phyloP scores from a whole-genome alignment of 2,888 invertebrate genomes.

The Ophioninae sp. region DNA sequence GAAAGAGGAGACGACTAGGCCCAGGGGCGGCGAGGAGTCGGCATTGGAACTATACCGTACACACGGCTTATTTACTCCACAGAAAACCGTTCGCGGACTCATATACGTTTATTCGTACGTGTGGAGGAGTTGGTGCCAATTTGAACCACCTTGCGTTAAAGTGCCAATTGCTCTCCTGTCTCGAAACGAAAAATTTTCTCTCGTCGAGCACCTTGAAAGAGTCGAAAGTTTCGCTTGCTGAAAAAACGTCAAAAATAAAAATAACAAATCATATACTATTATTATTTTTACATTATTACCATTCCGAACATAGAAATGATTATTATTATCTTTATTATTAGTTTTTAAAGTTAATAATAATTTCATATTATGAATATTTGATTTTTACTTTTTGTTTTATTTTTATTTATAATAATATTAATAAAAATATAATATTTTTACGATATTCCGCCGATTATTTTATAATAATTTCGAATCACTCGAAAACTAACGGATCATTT shows the following conservation, averaged over 20 bases:
- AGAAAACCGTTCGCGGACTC: slow-evolving; percentile 20
- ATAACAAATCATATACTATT: too few relatives aligned
- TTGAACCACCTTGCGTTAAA: not conserved
- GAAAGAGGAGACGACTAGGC: slow-evolving; percentile 46
- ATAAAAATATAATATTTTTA: too few relatives aligned
- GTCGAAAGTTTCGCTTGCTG: too few relatives aligned
- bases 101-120: not conserved
- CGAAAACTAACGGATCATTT: not conserved
- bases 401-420: too few relatives aligned
- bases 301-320: too few relatives aligned
- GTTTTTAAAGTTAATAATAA: too few relatives aligned
- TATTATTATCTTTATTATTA: too few relatives aligned
- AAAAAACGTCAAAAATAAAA: too few relatives aligned
- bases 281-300: too few relatives aligned
- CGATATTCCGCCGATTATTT: not conserved
- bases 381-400: too few relatives aligned
- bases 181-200: not conserved
- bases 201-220: not conserved
- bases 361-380: too few relatives aligned
- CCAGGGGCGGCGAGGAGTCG: slow-evolving; percentile 51
- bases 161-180: not conserved
- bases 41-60: slow-evolving; percentile 60
- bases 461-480: not conserved
- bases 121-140: not conserved
- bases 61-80: slow-evolving; percentile 46